Conservation (phyloP, 2,113 vertebrate genomes). For the Callionymus lyra region DNA sequence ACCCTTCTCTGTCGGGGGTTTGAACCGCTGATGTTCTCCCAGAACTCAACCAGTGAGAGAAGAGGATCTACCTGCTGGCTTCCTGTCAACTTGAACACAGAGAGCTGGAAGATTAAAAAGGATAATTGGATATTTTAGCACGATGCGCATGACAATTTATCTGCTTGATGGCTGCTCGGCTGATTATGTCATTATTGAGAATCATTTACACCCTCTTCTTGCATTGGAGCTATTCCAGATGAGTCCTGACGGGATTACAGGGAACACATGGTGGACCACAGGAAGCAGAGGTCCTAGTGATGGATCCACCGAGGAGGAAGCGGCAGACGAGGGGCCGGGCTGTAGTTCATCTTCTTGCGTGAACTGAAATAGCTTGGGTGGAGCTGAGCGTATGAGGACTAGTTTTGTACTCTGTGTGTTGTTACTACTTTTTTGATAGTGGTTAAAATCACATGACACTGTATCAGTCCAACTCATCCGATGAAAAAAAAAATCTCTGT, state of each 20-base stretch:
- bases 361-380: conserved; percentile 73
- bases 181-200: conserved; percentile 97
- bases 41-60: conserved; percentile 62
- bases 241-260: conserved; percentile 78
- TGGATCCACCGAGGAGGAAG: conserved; percentile 15
- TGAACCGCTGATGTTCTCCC: conserved; percentile 81
- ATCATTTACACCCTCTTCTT: conserved; percentile 76
- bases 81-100: conserved; percentile 84
- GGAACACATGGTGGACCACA: conserved; percentile 61
- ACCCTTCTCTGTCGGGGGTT: conserved; percentile 65
- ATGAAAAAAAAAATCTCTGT: conserved; percentile 50
- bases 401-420: conserved; percentile 81
- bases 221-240: conserved; percentile 79
- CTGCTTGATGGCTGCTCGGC: conserved; percentile 99
- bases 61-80: conserved; percentile 57
- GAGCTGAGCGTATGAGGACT: conserved; percentile 74
- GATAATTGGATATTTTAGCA: conserved; percentile 96
- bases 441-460: conserved; percentile 69
- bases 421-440: conserved; percentile 74
- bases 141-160: conserved; percentile 99
- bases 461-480: conserved; percentile 66
- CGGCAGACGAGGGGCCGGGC: conserved; percentile 30
- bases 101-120: conserved; percentile 59
- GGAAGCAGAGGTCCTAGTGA: conserved; percentile 46
- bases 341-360: conserved; percentile 68